Evolutionary conservation across 2,888 invertebrate species (phyloP), one percentile per base, ranked within the genome.

Genomic region (Orthosia cruda): DNA sequence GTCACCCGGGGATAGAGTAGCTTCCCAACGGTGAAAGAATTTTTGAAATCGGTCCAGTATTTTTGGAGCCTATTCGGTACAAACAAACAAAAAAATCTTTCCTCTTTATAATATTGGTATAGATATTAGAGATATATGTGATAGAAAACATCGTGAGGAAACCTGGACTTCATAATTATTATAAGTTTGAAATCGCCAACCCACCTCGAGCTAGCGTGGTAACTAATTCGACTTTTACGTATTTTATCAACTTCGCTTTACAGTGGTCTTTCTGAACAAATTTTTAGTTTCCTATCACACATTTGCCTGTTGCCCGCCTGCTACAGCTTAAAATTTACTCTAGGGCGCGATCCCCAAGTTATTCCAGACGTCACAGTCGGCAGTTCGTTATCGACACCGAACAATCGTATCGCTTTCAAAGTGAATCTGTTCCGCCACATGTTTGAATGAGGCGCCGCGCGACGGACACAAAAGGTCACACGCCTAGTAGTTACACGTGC

Each of bases 371-470:
- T 20, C 32, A 45, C 15, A 45, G 57, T 52, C 20, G 2, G 11
- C 13, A 40, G 32, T 47, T 63, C n/a, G 52, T 47, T 47, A 40
- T 54, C 47, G 58, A 64, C 47, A 74, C 26, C 5, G 1, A 20
- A 52, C 50, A 32, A 26, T 32, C 18, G 63, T 32, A 72, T 52
- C 32, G 20, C 26, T 64, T 20, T 58, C 50, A 20, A 49, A 64
- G 50, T 59, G 13, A 57, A 67, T 20, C 26, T 23, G 61, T 54
- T n/a, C n/a, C 20, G 16, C 45, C 12, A 0, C 11, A 20, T 32
- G 16, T 20, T 50, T 20, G 7, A 7, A 3, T 20, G 18, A 15
- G 13, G 11, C 49, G 49, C 2, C 7, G 18, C 18, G 26, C 18
- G 57, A 11, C 7, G 12, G 5, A n/a, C 9, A 49, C 20, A 16